Conservation (phyloP, 2,888 invertebrate species). For the Gymnosoma rotundatum region DNA sequence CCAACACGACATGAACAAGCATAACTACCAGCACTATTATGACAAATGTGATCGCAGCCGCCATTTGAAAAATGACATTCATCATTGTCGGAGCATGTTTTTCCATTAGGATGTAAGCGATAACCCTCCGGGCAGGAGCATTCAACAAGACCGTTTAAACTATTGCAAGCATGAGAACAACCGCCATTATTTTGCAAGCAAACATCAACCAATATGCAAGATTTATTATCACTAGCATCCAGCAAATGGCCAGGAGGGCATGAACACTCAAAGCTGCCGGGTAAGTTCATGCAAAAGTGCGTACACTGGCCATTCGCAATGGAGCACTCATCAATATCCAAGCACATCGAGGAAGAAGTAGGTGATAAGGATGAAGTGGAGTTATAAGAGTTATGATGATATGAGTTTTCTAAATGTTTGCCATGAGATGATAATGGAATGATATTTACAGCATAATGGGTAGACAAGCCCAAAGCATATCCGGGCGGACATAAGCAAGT, state of each 20-base stretch:
- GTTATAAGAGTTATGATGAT: conserved; percentile 54
- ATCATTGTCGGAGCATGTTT: conserved; percentile 83
- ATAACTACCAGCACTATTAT: conserved; percentile 83
- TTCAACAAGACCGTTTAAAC: conserved; percentile 80
- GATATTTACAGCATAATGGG: conserved; percentile 44
- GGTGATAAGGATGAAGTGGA: conserved; percentile 47
- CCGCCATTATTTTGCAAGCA: conserved; percentile 82
- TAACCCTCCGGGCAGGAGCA: conserved; percentile 85
- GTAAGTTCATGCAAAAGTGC: conserved; percentile 82
- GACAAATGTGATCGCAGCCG: conserved; percentile 85
- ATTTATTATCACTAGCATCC: conserved; percentile 75
- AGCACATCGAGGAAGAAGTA: conserved; percentile 75
- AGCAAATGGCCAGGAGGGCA: conserved; percentile 77
- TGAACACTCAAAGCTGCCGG: conserved; percentile 77
- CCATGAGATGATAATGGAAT: conserved; percentile 52
- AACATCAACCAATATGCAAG: conserved; percentile 83
- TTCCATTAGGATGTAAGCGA: conserved; percentile 80
- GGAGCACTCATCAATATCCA: conserved; percentile 83
- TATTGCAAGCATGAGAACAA: conserved; percentile 82
- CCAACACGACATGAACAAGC: conserved; percentile 83
- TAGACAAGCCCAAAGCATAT: conserved; percentile 81
- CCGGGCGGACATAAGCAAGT: conserved; percentile 82
- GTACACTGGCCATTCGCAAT: conserved; percentile 81
- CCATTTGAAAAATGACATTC: conserved; percentile 84
- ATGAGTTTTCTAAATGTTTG: conserved; percentile 24